These are phyloP conservation scores for Caretta caretta DNA, from an alignment of 2,113 vertebrate genomes.

Conservation along the genomic window DNA sequence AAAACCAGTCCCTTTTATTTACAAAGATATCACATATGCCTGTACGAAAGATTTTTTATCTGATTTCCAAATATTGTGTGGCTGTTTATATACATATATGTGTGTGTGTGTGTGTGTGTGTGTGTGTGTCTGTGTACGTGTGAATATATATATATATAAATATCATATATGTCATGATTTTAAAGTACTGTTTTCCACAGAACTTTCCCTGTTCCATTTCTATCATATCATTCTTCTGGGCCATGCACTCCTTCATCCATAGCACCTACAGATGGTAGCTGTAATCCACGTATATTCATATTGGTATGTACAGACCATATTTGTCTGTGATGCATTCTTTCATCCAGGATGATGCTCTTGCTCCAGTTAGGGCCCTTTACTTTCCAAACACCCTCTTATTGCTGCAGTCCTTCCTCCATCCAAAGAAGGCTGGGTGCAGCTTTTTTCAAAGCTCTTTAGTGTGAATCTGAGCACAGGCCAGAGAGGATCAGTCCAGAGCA, in stretches of 20 bases:
- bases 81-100: too few species aligned
- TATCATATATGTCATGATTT: not conserved
- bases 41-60: not conserved
- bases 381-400: not conserved
- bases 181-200: not conserved
- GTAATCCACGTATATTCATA: not conserved
- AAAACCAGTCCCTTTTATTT: not conserved
- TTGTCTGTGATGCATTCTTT: not conserved
- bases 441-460: not conserved
- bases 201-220: not conserved
- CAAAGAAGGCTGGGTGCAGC: not conserved
- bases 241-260: not conserved
- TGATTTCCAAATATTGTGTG: not conserved
- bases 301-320: not conserved
- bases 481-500: not conserved
- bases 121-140: rapidly evolving
- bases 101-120: too few species aligned
- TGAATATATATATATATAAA: not conserved
- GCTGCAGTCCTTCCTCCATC: not conserved
- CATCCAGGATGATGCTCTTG: not conserved
- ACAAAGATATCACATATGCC: not conserved
- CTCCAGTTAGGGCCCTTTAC: not conserved
- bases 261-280: not conserved
- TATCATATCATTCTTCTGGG: not conserved
- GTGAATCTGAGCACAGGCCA: not conserved